Evolutionary conservation across 2,888 invertebrate species (phyloP).

Genomic region (Steromphala cineraria): DNA sequence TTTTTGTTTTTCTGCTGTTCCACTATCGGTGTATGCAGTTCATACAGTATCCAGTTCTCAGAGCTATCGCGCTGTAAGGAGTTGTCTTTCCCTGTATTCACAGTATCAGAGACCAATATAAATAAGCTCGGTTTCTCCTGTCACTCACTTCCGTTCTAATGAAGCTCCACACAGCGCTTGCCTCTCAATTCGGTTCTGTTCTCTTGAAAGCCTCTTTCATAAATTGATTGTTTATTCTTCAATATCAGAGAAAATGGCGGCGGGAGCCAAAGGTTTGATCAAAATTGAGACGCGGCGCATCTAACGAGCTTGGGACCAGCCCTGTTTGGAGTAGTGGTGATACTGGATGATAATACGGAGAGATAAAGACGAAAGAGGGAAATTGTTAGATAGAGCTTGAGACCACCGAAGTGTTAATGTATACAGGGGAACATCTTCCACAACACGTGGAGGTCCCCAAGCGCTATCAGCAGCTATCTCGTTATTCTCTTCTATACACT

Average conservation of each 20-base stretch:
- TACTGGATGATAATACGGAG: neutral
- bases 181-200: neutral
- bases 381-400: neutral
- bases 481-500: neutral
- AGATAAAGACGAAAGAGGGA: conserved; percentile 6
- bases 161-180: neutral
- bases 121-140: neutral
- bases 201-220: conserved; percentile 3
- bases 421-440: neutral
- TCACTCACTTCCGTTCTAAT: neutral
- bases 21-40: neutral
- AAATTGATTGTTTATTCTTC: conserved; percentile 10
- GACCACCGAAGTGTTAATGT: neutral
- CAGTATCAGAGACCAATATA: neutral
- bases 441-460: neutral
- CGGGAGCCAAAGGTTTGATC: conserved; percentile 1
- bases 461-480: neutral
- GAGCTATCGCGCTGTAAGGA: neutral
- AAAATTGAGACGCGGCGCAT: neutral
- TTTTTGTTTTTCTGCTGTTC: neutral
- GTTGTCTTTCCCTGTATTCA: neutral
- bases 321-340: neutral
- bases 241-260: conserved; percentile 2
- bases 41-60: neutral
- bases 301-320: neutral